Base-by-base conservation (phyloP, 2,113 vertebrate species). In the Phalacrocorax brasilianus region DNA sequence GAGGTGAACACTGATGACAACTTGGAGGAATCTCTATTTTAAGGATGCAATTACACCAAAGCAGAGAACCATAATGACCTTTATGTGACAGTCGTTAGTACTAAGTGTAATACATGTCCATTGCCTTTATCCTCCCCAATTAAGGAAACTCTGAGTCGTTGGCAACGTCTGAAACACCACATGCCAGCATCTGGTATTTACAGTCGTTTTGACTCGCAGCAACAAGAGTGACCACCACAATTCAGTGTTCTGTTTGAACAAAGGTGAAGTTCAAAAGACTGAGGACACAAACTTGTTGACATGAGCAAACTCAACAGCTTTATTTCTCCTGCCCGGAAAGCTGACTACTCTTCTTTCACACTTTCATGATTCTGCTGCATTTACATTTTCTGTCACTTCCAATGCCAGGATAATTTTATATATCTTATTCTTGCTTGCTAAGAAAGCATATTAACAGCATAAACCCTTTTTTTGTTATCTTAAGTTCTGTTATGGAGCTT, bases 51-150 rank as follows among this genome's bases (percentile, higher is more conserved):
- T 52, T 59, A 78, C 16, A 78, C 18, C 61, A 42, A 72, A 88
- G 42, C 35, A 93, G 66, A 80, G 95, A 94, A 65, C 5, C 4
- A 0, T 15, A 47, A 4, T 14, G 14, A 73, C 22, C 27, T 87
- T 40, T 66, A 75, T 3, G 32, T 45, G 62, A 47, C 20, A n/a
- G 33, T 11, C 47, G 22, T 61, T 32, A 81, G 21, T 30, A 72
- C 7, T 2, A 49, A 40, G 17, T 12, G 9, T 11, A 67, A 84
- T 7, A 45, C 30, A 33, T 0, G 0, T 5, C 10, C 65, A 44
- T 1, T 28, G n/a, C 32, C 35, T 72, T 85, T 47, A 55, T 24
- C 9, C 28, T 72, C 42, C 30, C 22, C 28, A 26, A 0, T 7
- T 40, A 26, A 59, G 59, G 22, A 33, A 89, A 55, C 38, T 24